Percentiles rank a stretch among this genome's conserved stretches.
These are phyloP conservation scores for Sakesphorus luctuosus DNA, from an alignment of 2,113 vertebrate genomes.

Conservation along the genomic window DNA sequence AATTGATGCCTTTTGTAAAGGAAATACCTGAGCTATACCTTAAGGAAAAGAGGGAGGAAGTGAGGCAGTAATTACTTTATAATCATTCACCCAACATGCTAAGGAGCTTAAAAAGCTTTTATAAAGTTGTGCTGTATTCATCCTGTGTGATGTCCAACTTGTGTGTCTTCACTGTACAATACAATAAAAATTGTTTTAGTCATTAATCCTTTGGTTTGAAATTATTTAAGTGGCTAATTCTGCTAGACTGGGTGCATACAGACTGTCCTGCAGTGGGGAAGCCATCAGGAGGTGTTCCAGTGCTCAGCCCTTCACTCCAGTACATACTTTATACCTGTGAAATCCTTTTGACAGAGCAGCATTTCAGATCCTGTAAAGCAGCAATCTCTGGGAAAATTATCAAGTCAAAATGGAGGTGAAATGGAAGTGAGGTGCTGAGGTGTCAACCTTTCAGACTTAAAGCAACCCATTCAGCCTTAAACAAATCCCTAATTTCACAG, in stretches of 20 bases:
- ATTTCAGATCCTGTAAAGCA: not conserved
- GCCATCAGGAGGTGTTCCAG: not conserved
- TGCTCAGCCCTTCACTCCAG: not conserved
- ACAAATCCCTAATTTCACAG: not conserved
- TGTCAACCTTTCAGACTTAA: not conserved
- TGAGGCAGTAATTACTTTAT: not conserved
- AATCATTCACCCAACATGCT: not conserved
- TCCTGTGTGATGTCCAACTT: slow-evolving; percentile 45
- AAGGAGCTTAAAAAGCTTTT: slow-evolving; percentile 55
- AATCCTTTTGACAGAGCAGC: not conserved
- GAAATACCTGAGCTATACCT: slow-evolving; percentile 16
- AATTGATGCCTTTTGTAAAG: slow-evolving; percentile 72
- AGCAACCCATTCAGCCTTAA: not conserved
- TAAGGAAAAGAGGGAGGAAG: not conserved
- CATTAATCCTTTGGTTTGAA: not conserved
- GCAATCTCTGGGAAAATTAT: not conserved
- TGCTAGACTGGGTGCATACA: not conserved
- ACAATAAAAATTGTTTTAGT: slow-evolving; percentile 38
- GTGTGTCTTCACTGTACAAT: slow-evolving; percentile 1
- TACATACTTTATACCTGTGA: not conserved
- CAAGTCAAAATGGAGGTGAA: not conserved
- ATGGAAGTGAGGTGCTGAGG: not conserved
- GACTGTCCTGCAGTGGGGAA: not conserved
- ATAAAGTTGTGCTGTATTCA: slow-evolving; percentile 57
- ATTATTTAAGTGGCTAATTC: not conserved